Percentiles rank a stretch among this genome's conserved stretches.
Evolutionary conservation across 2,113 vertebrate genomes (phyloP).

Genomic region (Butastur rufipennis): DNA sequence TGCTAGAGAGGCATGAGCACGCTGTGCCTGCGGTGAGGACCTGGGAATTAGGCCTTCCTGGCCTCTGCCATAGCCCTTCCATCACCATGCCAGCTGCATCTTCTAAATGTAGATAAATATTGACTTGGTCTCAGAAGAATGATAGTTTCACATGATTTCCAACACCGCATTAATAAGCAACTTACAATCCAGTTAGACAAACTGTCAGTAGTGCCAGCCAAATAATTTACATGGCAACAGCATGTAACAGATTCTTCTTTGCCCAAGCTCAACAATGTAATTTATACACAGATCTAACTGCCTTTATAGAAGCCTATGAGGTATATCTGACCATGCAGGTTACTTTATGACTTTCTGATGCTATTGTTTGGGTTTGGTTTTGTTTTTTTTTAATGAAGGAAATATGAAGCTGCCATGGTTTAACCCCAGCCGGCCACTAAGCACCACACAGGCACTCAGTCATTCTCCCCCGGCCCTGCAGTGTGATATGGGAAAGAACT

Average conservation of each 20-base stretch:
- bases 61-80: neutral
- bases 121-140: constrained; percentile 18
- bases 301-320: neutral
- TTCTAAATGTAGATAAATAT: constrained; percentile 6
- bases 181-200: constrained; percentile 31
- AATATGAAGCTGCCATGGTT: neutral
- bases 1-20: neutral
- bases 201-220: constrained; percentile 11
- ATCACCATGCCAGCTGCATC: neutral
- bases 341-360: neutral
- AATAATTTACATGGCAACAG: constrained; percentile 22
- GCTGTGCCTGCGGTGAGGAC: accelerated
- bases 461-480: too few species aligned
- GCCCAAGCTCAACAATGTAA: neutral
- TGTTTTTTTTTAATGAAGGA: neutral
- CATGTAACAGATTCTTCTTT: neutral
- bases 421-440: too few species aligned
- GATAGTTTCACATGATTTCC: neutral
- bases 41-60: neutral
- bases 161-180: constrained; percentile 29
- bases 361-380: neutral
- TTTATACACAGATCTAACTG: neutral
- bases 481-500: too few species aligned
- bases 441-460: too few species aligned
- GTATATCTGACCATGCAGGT: neutral